These are phyloP conservation scores for Scalopus aquaticus DNA, from an alignment of 2,113 vertebrate species.

Conservation along the genomic window DNA sequence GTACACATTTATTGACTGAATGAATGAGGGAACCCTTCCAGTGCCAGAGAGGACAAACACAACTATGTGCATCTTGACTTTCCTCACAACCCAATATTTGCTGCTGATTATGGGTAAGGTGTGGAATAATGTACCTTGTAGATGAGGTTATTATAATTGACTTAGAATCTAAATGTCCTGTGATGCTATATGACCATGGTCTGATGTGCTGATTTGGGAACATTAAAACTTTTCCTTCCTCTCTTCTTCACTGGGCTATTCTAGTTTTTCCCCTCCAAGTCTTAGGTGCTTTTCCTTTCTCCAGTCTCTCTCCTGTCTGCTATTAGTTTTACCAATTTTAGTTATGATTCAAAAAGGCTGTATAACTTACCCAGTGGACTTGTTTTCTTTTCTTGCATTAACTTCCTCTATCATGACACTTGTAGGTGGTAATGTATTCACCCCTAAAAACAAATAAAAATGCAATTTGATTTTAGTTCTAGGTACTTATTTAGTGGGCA, in stretches of 20 bases:
- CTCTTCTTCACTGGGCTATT: not conserved
- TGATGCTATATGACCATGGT: not conserved
- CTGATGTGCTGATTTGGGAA: not conserved
- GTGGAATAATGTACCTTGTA: no score
- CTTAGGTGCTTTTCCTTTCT: not conserved
- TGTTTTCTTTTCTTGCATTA: constrained; percentile 73
- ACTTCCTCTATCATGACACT: constrained; percentile 81
- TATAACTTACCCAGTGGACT: constrained; percentile 69
- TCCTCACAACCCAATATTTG: not conserved
- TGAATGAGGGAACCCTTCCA: not conserved
- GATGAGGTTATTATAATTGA: not conserved
- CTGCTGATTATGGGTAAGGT: not conserved
- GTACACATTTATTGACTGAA: not conserved
- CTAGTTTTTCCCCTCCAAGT: not conserved
- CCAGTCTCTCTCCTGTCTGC: not conserved
- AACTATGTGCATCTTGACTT: not conserved
- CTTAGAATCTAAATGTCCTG: not conserved
- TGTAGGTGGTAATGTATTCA: constrained; percentile 74
- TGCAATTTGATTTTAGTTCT: not conserved
- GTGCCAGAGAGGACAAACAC: not conserved
- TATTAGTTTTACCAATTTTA: not conserved
- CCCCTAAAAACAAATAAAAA: constrained; percentile 73
- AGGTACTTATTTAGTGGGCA: not conserved
- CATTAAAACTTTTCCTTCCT: not conserved
- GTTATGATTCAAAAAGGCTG: not conserved